phyloP scores from a whole-genome alignment of 2,113 vertebrate genomes.

The Ibidorhyncha struthersii region DNA sequence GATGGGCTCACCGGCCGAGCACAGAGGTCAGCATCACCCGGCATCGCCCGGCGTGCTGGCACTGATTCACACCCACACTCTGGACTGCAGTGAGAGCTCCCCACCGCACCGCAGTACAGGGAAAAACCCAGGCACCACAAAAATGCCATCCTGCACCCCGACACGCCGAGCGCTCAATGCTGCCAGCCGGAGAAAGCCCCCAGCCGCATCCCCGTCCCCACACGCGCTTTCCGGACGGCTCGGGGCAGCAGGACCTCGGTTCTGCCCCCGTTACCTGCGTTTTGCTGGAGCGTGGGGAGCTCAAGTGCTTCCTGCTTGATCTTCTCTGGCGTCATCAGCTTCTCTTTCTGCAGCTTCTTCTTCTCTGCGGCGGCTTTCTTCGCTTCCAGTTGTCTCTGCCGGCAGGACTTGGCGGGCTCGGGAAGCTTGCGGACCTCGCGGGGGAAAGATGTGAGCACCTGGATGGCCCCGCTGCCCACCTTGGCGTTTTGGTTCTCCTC shows the following conservation, averaged over 20 bases:
- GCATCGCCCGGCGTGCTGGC: accelerated
- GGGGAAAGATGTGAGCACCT: constrained; percentile 91
- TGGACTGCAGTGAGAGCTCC: background rate
- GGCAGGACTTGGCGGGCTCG: constrained; percentile 94
- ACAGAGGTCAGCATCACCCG: accelerated
- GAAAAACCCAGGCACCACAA: background rate
- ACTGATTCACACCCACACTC: accelerated
- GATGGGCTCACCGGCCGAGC: accelerated
- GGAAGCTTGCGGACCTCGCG: constrained; percentile 93
- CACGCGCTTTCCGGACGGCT: accelerated
- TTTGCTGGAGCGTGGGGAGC: constrained; percentile 67
- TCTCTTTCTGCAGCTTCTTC: constrained; percentile 92
- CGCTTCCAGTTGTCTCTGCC: constrained; percentile 92
- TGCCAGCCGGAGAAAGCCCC: background rate
- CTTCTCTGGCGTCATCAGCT: constrained; percentile 89
- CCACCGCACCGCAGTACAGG: accelerated
- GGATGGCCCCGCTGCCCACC: constrained; percentile 91
- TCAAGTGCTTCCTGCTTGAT: constrained; percentile 79
- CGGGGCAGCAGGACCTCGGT: accelerated
- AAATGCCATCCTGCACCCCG: background rate
- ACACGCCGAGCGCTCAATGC: accelerated
- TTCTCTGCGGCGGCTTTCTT: constrained; percentile 91
- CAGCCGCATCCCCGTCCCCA: background rate
- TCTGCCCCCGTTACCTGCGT: constrained; percentile 63
- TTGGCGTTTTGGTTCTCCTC: constrained; percentile 91